phyloP scores from a whole-genome alignment of 1,140 invertebrate genomes.

The Pseudoatta argentina region DNA sequence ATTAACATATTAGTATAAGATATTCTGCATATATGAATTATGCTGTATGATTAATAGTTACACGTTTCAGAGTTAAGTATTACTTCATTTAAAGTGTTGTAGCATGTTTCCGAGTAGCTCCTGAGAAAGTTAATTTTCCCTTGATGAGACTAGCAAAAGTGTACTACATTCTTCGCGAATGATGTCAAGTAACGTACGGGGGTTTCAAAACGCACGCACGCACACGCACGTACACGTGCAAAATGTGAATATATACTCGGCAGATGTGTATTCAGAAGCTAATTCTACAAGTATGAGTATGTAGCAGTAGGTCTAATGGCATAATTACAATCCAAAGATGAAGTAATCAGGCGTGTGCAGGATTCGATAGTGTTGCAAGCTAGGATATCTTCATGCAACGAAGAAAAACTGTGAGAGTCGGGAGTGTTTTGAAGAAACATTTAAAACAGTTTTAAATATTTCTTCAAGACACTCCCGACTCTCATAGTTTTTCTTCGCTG shows the following conservation, averaged over 20 bases:
- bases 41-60: slow-evolving; percentile 24
- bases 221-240: no score
- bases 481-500: background rate
- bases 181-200: slow-evolving; percentile 29
- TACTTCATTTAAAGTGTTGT: background rate
- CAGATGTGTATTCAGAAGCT: slow-evolving; percentile 38
- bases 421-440: background rate
- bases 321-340: slow-evolving; percentile 38
- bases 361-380: slow-evolving; percentile 35
- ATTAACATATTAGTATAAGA: background rate
- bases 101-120: background rate
- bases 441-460: slow-evolving; percentile 2
- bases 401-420: slow-evolving; percentile 3
- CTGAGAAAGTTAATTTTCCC: slow-evolving; percentile 46
- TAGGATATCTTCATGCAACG: background rate
- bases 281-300: slow-evolving; percentile 17
- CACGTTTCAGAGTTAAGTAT: no score
- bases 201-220: slow-evolving; percentile 15
- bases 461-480: background rate
- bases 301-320: slow-evolving; percentile 28
- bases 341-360: slow-evolving; percentile 26
- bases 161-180: slow-evolving; percentile 45
- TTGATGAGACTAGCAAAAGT: slow-evolving; percentile 32
- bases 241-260: background rate
- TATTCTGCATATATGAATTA: background rate